Evolutionary conservation across 2,888 invertebrate genomes (phyloP).

Genomic region (Hololepta plana): DNA sequence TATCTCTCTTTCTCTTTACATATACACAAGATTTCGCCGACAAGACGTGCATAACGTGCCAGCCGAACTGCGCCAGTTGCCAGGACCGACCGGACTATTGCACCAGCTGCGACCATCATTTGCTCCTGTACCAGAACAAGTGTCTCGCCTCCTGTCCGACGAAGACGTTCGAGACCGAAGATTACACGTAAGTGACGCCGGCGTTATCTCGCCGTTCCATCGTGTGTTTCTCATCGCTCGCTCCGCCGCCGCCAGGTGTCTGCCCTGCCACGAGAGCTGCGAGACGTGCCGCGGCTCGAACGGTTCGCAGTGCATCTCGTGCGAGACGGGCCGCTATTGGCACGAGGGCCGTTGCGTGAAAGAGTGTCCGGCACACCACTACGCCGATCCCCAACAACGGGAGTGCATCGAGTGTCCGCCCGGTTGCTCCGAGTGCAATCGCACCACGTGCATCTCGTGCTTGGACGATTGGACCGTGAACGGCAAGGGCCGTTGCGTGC

Average conservation of each 20-base stretch:
- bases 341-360: constrained; percentile 53
- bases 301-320: constrained; percentile 64
- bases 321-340: constrained; percentile 51
- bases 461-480: constrained; percentile 55
- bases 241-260: constrained; percentile 35
- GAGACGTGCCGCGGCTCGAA: constrained; percentile 65
- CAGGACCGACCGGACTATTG: constrained; percentile 68
- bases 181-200: constrained; percentile 43
- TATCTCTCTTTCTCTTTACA: constrained; percentile 13
- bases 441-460: constrained; percentile 56
- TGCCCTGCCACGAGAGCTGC: constrained; percentile 60
- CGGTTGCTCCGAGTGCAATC: constrained; percentile 60
- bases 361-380: constrained; percentile 56
- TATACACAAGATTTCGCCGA: constrained; percentile 30
- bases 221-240: constrained; percentile 7
- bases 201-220: not conserved
- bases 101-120: constrained; percentile 74
- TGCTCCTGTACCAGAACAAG: constrained; percentile 63
- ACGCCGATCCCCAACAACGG: constrained; percentile 56
- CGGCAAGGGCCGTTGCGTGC: constrained; percentile 57
- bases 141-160: constrained; percentile 72
- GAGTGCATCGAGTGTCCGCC: constrained; percentile 66
- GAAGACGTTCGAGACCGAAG: constrained; percentile 70
- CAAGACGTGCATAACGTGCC: constrained; percentile 68
- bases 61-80: constrained; percentile 72